Percentiles rank a stretch among this genome's conserved stretches.
phyloP scores from a whole-genome alignment of 2,888 invertebrate species.

The Melanchra persicariae region DNA sequence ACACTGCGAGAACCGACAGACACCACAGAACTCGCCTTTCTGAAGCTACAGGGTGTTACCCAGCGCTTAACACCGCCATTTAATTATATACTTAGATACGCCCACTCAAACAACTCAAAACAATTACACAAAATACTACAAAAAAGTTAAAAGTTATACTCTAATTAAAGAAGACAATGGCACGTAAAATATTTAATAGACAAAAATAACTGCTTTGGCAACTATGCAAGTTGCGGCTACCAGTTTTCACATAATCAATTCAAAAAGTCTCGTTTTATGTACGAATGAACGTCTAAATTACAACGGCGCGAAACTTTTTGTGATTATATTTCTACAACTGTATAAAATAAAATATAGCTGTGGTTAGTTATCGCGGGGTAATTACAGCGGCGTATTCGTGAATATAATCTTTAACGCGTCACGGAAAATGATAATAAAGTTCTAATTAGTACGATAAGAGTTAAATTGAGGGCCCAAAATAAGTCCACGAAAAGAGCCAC shows the following conservation, averaged over 20 bases:
- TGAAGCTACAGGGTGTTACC: slow-evolving; percentile 80
- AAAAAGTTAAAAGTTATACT: slow-evolving; percentile 37
- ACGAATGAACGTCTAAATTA: slow-evolving; percentile 56
- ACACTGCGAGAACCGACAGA: slow-evolving; percentile 88
- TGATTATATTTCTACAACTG: slow-evolving; percentile 50
- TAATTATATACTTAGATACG: slow-evolving; percentile 45
- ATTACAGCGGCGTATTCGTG: slow-evolving; percentile 58
- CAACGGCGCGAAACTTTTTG: slow-evolving; percentile 50
- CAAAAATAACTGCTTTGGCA: slow-evolving; percentile 63
- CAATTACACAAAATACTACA: slow-evolving; percentile 32
- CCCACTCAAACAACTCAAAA: slow-evolving; percentile 36
- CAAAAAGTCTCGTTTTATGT: slow-evolving; percentile 55
- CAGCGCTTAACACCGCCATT: slow-evolving; percentile 41
- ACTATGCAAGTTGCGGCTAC: slow-evolving; percentile 55
- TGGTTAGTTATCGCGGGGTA: slow-evolving; percentile 57
- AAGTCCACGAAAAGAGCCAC: slow-evolving; percentile 73
- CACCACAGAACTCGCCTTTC: slow-evolving; percentile 86
- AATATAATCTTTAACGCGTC: slow-evolving; percentile 58
- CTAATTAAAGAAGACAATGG: slow-evolving; percentile 62
- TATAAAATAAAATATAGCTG: slow-evolving; percentile 53
- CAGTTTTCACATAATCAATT: slow-evolving; percentile 60
- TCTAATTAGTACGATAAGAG: slow-evolving; percentile 70
- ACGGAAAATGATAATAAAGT: slow-evolving; percentile 66
- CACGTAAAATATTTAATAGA: slow-evolving; percentile 59
- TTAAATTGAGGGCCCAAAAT: slow-evolving; percentile 57